Percentiles rank a stretch among this genome's conserved stretches.
These are phyloP conservation scores for Lycaena phlaeas DNA, from an alignment of 2,888 invertebrate genomes.

Conservation along the genomic window DNA sequence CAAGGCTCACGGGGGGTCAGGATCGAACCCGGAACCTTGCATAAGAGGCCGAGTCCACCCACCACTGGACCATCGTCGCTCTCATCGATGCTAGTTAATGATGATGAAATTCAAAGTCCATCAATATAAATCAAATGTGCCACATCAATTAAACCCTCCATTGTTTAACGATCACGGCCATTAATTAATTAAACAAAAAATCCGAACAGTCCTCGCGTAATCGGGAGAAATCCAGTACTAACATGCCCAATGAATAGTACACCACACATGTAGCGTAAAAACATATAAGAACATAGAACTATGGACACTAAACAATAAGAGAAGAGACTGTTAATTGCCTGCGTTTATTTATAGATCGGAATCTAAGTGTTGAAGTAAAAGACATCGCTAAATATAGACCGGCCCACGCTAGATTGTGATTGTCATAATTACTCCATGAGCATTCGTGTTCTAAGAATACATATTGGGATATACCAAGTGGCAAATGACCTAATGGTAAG, in stretches of 20 bases:
- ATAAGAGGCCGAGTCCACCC: no score
- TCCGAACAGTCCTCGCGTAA: background rate
- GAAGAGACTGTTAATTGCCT: slow-evolving; percentile 7
- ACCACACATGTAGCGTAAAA: background rate
- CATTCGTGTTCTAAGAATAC: slow-evolving; percentile 4
- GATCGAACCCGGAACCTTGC: no score
- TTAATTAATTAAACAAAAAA: slow-evolving; percentile 6
- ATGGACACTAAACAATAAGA: background rate
- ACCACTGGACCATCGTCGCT: no score
- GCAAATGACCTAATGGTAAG: no score
- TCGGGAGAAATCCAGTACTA: slow-evolving; percentile 4
- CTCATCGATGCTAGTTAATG: no score
- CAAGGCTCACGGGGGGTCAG: no score
- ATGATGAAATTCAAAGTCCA: no score
- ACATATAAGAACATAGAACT: background rate
- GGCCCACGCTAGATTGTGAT: slow-evolving; percentile 32
- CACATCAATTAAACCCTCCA: background rate
- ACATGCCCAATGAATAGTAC: background rate
- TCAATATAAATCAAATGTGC: no score
- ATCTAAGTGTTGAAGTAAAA: slow-evolving; percentile 8
- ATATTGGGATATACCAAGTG: background rate
- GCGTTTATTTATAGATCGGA: slow-evolving; percentile 11
- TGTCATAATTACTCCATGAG: slow-evolving; percentile 23
- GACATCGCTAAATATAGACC: slow-evolving; percentile 32
- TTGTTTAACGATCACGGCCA: slow-evolving; percentile 1